Evolutionary conservation across 2,113 vertebrate species (phyloP).

Genomic region (Isurus oxyrinchus): DNA sequence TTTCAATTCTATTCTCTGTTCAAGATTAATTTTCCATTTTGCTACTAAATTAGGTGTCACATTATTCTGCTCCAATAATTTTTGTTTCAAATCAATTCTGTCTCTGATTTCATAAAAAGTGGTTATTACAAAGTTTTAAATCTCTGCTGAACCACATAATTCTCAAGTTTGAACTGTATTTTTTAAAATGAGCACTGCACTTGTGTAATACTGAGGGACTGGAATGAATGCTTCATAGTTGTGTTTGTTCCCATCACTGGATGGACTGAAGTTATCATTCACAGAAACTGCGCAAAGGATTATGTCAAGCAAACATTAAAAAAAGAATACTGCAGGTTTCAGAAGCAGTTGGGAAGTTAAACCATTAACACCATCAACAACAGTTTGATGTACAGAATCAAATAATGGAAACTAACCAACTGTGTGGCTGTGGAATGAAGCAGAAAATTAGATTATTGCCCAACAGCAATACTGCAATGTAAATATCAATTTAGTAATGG

Average conservation of each 20-base stretch:
- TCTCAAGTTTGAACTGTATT: background rate
- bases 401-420: conserved; percentile 34
- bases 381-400: conserved; percentile 19
- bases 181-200: background rate
- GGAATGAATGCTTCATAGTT: background rate
- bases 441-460: conserved; percentile 30
- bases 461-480: conserved; percentile 30
- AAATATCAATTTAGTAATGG: conserved; percentile 33
- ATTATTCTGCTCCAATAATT: background rate
- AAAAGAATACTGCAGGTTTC: background rate
- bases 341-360: conserved; percentile 23
- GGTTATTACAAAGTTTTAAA: background rate
- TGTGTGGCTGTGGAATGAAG: conserved; percentile 19
- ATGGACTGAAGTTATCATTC: background rate
- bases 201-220: background rate
- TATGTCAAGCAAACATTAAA: conserved; percentile 4
- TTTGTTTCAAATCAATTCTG: background rate
- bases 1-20: background rate
- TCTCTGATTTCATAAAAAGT: background rate
- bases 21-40: background rate
- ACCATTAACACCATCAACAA: conserved; percentile 30
- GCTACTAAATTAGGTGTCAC: background rate
- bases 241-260: background rate
- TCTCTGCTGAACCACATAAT: background rate
- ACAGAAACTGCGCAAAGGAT: background rate